Base-by-base conservation (phyloP, 1,140 invertebrate genomes). In the Drosophila rhopaloa region DNA sequence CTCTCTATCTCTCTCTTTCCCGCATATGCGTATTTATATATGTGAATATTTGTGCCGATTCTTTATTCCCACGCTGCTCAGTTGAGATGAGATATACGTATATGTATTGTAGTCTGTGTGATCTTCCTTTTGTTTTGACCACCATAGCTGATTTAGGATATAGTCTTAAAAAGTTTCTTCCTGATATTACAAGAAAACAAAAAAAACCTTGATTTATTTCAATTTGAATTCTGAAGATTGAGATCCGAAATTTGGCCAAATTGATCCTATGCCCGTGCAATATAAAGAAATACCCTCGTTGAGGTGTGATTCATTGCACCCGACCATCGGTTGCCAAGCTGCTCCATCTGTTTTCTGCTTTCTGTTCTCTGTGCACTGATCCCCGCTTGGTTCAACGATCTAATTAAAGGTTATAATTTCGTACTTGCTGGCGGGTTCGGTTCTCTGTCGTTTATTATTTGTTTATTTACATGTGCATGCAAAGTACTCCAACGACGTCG, bases 401-500 rank as follows among this genome's bases (percentile, higher is more conserved):
- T 90, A 91, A 88, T 90, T 88, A 91, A 90, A 91, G 85, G 85
- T 90, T 90, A 88, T 88, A 91, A 82, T 65, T 71, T 62, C 41
- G 51, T 44, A 61, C 67, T 57, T 66, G 40, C 48, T 57, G 53
- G 40, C 53, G 32, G 19, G 27, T 66, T 66, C 35, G 35, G 37
- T 40, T 29, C 55, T 46, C 29, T 46, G 14, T 38, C 44, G 35
- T 29, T 59, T 59, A 51, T 51, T 59, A 51, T 58, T 59, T 72
- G 65, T 68, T 68, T 71, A 68, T 71, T 67, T 72, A 57, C 65
- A 70, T 44, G 38, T 70, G 65, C 50, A 73, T 72, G 62, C 40
- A 55, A 68, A 68, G 62, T 54, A 66, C 40, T 37, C 11, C 13
- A 32, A 35, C 48, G 27, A 14, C 58, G 38, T 3, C 63, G 63